Evolutionary conservation across 2,113 vertebrate species (phyloP).

Genomic region (Xiphophorus hellerii): DNA sequence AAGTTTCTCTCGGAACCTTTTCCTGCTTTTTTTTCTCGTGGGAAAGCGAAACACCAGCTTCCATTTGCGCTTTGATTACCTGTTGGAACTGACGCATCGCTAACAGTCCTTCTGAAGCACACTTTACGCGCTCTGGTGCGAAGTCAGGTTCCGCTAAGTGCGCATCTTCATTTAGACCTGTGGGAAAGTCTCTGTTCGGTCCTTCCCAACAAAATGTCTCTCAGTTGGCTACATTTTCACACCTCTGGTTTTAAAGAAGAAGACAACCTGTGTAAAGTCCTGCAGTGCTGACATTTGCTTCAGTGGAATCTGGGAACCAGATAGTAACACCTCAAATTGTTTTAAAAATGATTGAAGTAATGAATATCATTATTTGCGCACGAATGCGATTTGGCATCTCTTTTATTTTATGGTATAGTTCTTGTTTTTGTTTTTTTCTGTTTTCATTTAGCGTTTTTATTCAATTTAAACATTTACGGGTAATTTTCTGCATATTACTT

Average conservation of each 20-base stretch:
- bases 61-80: conserved; percentile 32
- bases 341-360: not conserved
- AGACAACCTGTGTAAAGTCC: not conserved
- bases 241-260: not conserved
- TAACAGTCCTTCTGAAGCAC: not conserved
- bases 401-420: no score
- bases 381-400: no score
- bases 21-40: conserved; percentile 18
- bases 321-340: not conserved
- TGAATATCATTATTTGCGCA: not conserved
- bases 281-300: not conserved
- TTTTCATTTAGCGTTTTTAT: no score
- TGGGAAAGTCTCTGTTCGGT: not conserved
- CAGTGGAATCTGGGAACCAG: not conserved
- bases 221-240: not conserved
- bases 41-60: conserved; percentile 7
- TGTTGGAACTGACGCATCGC: conserved; percentile 30
- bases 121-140: conserved; percentile 14
- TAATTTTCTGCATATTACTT: no score
- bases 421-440: no score
- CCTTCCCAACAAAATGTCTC: conserved; percentile 1
- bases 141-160: not conserved
- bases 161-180: not conserved
- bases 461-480: no score
- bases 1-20: not conserved